A percentile compares a stretch with the other conserved stretches of the same genome.
phyloP scores from a whole-genome alignment of 2,113 vertebrate genomes.

The Leptobrachium ailaonicum region DNA sequence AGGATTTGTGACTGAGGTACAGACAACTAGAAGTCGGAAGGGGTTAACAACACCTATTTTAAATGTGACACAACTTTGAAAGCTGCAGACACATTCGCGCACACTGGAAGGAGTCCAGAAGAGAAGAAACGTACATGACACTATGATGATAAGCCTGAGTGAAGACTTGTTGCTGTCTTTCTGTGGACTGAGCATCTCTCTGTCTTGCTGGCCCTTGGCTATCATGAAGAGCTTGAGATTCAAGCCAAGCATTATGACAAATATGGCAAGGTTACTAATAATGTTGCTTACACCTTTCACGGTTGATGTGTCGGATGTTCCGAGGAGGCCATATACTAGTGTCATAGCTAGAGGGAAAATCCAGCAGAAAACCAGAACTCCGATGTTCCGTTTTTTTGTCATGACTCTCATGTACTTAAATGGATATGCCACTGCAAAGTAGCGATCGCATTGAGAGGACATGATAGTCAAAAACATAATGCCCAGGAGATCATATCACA shows the following conservation, averaged over 20 bases:
- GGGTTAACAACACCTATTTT: not conserved
- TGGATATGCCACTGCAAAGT: slow-evolving; percentile 9
- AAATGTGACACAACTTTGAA: not conserved
- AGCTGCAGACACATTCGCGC: slow-evolving; percentile 7
- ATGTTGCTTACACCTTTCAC: slow-evolving; percentile 12
- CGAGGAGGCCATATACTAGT: not conserved
- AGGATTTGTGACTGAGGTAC: slow-evolving; percentile 7
- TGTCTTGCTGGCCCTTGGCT: slow-evolving; percentile 7
- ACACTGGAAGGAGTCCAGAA: slow-evolving; percentile 7
- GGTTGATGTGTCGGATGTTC: not conserved
- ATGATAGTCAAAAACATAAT: slow-evolving; percentile 11
- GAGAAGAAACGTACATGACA: slow-evolving; percentile 8
- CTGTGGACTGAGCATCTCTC: not conserved
- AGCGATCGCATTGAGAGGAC: not conserved
- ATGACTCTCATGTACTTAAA: slow-evolving; percentile 2
- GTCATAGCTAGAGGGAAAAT: not conserved
- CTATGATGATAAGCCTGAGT: slow-evolving; percentile 8
- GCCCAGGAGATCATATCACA: too few species aligned
- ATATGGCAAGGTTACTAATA: slow-evolving; percentile 6
- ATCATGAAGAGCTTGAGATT: slow-evolving; percentile 6
- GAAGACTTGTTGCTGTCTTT: slow-evolving; percentile 16
- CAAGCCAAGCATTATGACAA: slow-evolving; percentile 5
- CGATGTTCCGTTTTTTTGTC: not conserved
- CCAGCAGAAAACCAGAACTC: slow-evolving; percentile 14
- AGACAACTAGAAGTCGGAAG: not conserved